Conservation (phyloP, 2,888 invertebrate species). For the Temnothorax unifasciatus region DNA sequence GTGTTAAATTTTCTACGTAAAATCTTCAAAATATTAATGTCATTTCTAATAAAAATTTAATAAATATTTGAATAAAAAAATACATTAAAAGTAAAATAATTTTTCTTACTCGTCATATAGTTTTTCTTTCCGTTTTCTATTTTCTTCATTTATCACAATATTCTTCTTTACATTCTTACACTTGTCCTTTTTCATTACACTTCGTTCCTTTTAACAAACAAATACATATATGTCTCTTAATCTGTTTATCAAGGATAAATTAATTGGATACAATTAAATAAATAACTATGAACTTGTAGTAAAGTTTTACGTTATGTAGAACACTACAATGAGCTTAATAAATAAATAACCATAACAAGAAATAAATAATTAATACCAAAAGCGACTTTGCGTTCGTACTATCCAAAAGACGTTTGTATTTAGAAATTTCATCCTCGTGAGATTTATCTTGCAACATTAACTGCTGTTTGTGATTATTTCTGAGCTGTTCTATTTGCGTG, state of each 20-base stretch:
- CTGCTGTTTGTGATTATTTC: slow-evolving; percentile 60
- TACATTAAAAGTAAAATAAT: not conserved
- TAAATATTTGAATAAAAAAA: too few relatives aligned
- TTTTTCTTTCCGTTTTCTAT: not conserved
- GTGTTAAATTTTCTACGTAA: too few relatives aligned
- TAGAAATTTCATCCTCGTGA: slow-evolving; percentile 61
- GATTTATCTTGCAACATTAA: slow-evolving; percentile 58
- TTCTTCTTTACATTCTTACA: not conserved
- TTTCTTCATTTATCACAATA: slow-evolving; percentile 1
- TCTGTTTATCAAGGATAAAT: not conserved
- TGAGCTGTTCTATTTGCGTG: slow-evolving; percentile 55
- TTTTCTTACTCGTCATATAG: not conserved
- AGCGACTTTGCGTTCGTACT: not conserved
- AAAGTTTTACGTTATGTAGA: not conserved
- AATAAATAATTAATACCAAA: slow-evolving; percentile 26
- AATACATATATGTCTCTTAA: not conserved
- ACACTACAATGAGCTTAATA: not conserved
- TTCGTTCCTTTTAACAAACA: not conserved
- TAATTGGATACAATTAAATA: not conserved
- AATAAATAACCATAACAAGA: not conserved
- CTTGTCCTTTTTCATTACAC: not conserved
- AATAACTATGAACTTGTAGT: not conserved
- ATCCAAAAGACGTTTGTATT: slow-evolving; percentile 60
- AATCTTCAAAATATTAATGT: too few relatives aligned
- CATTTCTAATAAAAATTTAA: too few relatives aligned